These are phyloP conservation scores for Lutjanus erythropterus DNA, from an alignment of 2,113 vertebrate genomes.

Conservation along the genomic window DNA sequence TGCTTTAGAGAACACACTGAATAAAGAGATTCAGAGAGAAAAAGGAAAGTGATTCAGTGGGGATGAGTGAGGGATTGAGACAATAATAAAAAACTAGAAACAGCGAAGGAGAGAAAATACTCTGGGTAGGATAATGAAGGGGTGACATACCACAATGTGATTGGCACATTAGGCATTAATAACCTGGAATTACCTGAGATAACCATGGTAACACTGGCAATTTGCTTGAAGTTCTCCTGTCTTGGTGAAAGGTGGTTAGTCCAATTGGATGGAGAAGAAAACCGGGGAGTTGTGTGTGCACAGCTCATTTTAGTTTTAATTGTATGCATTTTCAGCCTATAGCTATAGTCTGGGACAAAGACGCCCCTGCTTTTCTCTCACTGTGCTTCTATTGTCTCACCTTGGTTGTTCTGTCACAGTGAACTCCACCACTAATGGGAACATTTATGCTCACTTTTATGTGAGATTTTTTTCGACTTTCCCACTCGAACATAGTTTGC, in stretches of 20 bases:
- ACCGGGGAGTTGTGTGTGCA: slow-evolving; percentile 20
- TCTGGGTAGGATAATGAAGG: slow-evolving; percentile 82
- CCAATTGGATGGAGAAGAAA: slow-evolving; percentile 35
- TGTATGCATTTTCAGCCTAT: slow-evolving; percentile 66
- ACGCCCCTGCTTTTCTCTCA: slow-evolving; percentile 26
- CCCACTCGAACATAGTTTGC: not conserved
- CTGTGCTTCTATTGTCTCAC: slow-evolving; percentile 1
- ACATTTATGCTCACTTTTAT: not conserved
- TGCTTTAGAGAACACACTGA: slow-evolving; percentile 24
- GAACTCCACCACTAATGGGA: not conserved
- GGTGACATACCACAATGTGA: slow-evolving; percentile 76
- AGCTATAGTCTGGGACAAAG: slow-evolving; percentile 12
- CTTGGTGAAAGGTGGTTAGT: slow-evolving; percentile 63
- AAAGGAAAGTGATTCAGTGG: slow-evolving; percentile 20
- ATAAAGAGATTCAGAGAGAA: slow-evolving; percentile 1
- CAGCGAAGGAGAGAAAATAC: slow-evolving; percentile 63
- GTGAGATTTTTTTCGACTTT: not conserved
- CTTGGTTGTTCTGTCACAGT: not conserved
- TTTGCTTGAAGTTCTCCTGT: slow-evolving; percentile 79
- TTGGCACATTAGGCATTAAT: slow-evolving; percentile 83
- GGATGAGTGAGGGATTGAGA: slow-evolving; percentile 36
- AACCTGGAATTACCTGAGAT: slow-evolving; percentile 85
- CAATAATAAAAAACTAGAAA: slow-evolving; percentile 33
- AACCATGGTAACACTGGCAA: slow-evolving; percentile 83
- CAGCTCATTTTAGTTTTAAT: slow-evolving; percentile 72